Conservation (phyloP, 1,140 invertebrate species). For the Brachystomella parvula region DNA sequence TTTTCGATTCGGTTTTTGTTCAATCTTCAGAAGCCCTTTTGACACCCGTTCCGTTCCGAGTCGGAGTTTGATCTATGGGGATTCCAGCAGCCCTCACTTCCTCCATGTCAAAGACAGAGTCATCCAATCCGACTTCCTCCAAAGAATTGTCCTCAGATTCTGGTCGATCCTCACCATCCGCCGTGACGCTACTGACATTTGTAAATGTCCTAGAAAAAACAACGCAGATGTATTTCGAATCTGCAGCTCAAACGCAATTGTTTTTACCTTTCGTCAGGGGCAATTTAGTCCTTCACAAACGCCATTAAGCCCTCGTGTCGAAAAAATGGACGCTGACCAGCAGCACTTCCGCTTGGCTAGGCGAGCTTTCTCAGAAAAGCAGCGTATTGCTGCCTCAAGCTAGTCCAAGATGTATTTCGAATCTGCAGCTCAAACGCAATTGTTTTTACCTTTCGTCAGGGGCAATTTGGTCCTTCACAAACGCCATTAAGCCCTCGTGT, state of each 20-base stretch:
- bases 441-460: background rate
- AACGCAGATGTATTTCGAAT: too few relatives aligned
- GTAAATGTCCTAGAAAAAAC: too few relatives aligned
- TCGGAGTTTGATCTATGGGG: too few relatives aligned
- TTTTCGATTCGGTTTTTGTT: background rate
- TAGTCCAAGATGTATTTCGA: background rate
- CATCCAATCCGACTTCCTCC: too few relatives aligned
- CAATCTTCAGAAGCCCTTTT: background rate
- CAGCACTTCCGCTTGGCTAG: background rate
- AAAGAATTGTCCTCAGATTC: too few relatives aligned
- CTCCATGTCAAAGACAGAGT: too few relatives aligned
- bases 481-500: background rate
- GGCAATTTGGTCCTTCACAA: background rate
- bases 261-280: background rate
- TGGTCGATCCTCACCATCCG: too few relatives aligned
- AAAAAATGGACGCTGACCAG: background rate
- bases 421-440: background rate
- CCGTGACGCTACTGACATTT: too few relatives aligned
- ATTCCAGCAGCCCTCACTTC: too few relatives aligned
- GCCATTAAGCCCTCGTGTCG: background rate
- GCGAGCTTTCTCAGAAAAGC: background rate
- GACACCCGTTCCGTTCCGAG: too few relatives aligned
- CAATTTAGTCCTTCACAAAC: background rate
- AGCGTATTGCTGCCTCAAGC: conserved; percentile 1
- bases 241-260: too few relatives aligned